Base-by-base conservation (phyloP, 1,140 invertebrate genomes). In the Drepana arcuata region DNA sequence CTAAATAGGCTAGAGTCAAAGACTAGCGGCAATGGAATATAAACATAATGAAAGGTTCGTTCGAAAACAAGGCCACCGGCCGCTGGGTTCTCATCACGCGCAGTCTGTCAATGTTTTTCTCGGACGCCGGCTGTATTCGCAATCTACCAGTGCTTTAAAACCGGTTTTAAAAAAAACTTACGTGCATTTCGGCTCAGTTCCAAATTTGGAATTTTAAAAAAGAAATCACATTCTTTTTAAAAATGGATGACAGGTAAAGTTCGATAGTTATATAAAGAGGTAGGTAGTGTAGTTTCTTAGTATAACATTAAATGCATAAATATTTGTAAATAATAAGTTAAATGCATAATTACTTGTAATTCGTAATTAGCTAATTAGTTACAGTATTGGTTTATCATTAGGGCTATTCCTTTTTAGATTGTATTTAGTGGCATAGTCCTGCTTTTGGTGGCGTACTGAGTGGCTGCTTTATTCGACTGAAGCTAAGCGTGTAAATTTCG, bases 221-320 rank as follows among this genome's bases (percentile, higher is more conserved):
- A 34, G 36, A 49, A 26, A 23, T 37, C 44, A 41, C 37, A 47
- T 50, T 54, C 2, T 35, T 41, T 30, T 30, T 12, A 48, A 54
- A 35, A 31, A 71, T 71, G 68, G 64, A 66, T 14, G 62, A 66
- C 50, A 66, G 68, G 68, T 72, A 68, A 48, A 42, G n/a, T n/a
- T n/a, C n/a, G n/a, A n/a, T n/a, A n/a, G n/a, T n/a, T n/a, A n/a
- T n/a, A n/a, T n/a, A n/a, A n/a, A n/a, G n/a, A n/a, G n/a, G n/a
- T n/a, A n/a, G n/a, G n/a, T n/a, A n/a, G n/a, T n/a, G n/a, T n/a
- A n/a, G n/a, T n/a, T n/a, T n/a, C n/a, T n/a, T n/a, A n/a, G n/a
- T n/a, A n/a, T n/a, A n/a, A n/a, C n/a, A n/a, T n/a, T n/a, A n/a
- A n/a, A n/a, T n/a, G n/a, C n/a, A n/a, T n/a, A n/a, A n/a, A n/a